Evolutionary conservation across 2,113 vertebrate species (phyloP).

Genomic region (Corynorhinus townsendii): DNA sequence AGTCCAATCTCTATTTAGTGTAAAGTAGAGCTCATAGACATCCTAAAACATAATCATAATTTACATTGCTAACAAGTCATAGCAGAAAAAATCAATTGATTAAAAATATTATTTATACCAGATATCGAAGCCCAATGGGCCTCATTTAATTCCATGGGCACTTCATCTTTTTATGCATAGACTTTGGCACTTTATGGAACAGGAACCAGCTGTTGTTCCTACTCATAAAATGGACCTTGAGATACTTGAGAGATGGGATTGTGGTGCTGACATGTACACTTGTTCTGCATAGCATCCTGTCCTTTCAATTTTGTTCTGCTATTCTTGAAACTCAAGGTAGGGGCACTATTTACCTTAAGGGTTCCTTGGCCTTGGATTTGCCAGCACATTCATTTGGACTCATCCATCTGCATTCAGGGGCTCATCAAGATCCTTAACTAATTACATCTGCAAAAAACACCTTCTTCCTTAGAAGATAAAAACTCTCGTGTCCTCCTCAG

Average conservation of each 20-base stretch:
- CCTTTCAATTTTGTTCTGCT: not conserved
- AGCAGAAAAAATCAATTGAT: not conserved
- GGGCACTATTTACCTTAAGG: not conserved
- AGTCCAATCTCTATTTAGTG: not conserved
- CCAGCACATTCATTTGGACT: not conserved
- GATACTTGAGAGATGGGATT: not conserved
- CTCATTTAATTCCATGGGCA: not conserved
- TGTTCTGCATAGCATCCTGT: fast-evolving
- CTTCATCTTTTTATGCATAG: not conserved
- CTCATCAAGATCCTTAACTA: not conserved
- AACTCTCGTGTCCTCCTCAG: not conserved
- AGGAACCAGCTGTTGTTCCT: not conserved
- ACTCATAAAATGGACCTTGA: not conserved
- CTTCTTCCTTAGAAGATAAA: not conserved
- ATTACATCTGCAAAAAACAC: not conserved
- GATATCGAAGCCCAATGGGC: not conserved
- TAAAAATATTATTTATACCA: not conserved
- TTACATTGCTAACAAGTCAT: not conserved
- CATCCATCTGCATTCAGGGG: not conserved
- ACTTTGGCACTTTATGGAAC: not conserved
- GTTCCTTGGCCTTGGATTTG: not conserved
- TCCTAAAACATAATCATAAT: not conserved
- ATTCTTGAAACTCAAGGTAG: not conserved
- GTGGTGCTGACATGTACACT: not conserved
- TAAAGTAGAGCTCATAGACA: not conserved